These are phyloP conservation scores for Piaya cayana DNA, from an alignment of 2,113 vertebrate species.

Conservation along the genomic window DNA sequence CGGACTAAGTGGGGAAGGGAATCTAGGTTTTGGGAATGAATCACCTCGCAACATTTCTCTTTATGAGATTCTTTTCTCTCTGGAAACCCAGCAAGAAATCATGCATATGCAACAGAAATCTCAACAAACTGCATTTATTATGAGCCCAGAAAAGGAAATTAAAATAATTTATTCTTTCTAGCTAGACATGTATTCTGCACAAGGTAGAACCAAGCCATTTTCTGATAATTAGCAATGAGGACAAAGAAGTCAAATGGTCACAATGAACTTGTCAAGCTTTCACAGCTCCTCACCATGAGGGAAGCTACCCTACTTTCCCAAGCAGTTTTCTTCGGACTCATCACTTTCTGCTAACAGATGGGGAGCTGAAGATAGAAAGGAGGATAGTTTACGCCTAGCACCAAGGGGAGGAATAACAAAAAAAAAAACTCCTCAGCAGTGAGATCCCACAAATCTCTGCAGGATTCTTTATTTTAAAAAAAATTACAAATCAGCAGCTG, in stretches of 20 bases:
- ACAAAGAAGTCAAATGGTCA: constrained; percentile 28
- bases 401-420: not conserved
- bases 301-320: constrained; percentile 58
- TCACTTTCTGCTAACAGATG: constrained; percentile 67
- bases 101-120: constrained; percentile 45
- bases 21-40: constrained; percentile 38
- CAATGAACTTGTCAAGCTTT: not conserved
- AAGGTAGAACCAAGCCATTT: not conserved
- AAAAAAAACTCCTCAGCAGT: not conserved
- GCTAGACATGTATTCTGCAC: not conserved
- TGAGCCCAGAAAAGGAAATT: not conserved
- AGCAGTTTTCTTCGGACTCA: constrained; percentile 58
- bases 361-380: constrained; percentile 64
- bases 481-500: not conserved
- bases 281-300: not conserved
- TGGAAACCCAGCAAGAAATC: constrained; percentile 41
- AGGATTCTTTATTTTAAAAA: not conserved
- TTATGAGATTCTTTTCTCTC: not conserved
- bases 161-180: not conserved
- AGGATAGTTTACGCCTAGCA: constrained; percentile 35
- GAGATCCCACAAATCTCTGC: not conserved
- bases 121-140: not conserved
- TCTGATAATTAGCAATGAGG: not conserved
- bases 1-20: not conserved
- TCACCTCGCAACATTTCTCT: constrained; percentile 22